Percentiles rank a stretch among this genome's conserved stretches.
Conservation (phyloP, 2,113 vertebrate species). For the Aptenodytes patagonicus region DNA sequence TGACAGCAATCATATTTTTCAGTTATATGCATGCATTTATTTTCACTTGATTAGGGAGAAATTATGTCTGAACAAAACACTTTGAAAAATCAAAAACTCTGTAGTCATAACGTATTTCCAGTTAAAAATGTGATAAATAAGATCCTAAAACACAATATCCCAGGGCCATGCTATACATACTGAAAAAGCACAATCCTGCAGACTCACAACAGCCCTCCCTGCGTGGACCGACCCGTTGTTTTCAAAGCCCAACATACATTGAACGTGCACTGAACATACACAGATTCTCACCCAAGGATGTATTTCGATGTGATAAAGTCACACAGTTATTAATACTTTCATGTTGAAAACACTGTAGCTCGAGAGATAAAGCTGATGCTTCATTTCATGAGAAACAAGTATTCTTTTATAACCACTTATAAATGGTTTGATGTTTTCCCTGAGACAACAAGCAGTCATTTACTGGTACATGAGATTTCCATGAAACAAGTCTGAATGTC, state of each 20-base stretch:
- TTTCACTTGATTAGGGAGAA: not conserved
- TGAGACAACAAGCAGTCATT: not conserved
- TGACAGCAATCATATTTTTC: not conserved
- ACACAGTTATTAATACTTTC: not conserved
- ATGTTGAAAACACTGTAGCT: not conserved
- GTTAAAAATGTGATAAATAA: not conserved
- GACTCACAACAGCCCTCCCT: not conserved
- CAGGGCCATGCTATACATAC: not conserved
- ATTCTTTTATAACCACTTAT: not conserved
- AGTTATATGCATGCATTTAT: not conserved
- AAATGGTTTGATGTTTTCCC: not conserved
- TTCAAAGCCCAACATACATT: not conserved
- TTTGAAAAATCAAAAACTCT: not conserved
- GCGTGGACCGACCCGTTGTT: not conserved
- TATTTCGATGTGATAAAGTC: not conserved
- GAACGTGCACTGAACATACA: not conserved
- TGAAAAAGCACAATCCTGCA: not conserved
- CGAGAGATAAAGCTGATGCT: not conserved
- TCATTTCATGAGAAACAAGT: conserved; percentile 16
- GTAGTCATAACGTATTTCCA: not conserved
- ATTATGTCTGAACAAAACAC: not conserved
- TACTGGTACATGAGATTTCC: not conserved
- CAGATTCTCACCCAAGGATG: not conserved
- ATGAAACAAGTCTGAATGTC: conserved; percentile 13
- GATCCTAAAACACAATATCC: not conserved